phyloP scores from a whole-genome alignment of 1,140 invertebrate genomes.

The Macrocentrus cingulum region DNA sequence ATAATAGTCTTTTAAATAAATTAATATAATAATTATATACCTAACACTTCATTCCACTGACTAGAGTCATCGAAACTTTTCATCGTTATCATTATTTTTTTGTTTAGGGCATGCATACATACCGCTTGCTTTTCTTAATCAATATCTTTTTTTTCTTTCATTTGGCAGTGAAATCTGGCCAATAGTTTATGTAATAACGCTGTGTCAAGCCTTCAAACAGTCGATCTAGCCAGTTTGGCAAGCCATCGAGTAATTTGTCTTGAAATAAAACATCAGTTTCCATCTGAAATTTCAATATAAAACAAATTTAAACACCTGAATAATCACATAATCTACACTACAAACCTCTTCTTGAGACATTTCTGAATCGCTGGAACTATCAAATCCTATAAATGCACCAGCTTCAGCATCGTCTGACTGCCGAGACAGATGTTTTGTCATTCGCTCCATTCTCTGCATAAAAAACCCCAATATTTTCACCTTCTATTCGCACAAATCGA shows the following conservation, averaged over 20 bases:
- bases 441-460: conserved; percentile 65
- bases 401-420: conserved; percentile 67
- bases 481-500: too few relatives aligned
- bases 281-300: conserved; percentile 32
- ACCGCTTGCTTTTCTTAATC: neutral
- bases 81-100: conserved; percentile 7
- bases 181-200: conserved; percentile 94
- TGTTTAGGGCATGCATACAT: conserved; percentile 18
- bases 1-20: too few relatives aligned
- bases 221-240: conserved; percentile 95
- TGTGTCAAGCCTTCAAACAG: conserved; percentile 94
- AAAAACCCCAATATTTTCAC: neutral
- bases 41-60: conserved; percentile 26
- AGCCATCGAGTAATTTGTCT: conserved; percentile 85
- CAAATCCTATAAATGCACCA: conserved; percentile 80
- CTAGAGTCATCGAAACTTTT: conserved; percentile 29
- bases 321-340: conserved; percentile 35
- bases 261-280: conserved; percentile 54
- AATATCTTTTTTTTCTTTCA: conserved; percentile 42
- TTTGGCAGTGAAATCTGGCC: conserved; percentile 85
- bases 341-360: conserved; percentile 71
- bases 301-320: neutral
- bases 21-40: too few relatives aligned
- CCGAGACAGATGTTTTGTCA: conserved; percentile 65
- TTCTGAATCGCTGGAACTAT: conserved; percentile 68